These are phyloP conservation scores for Corapipo altera DNA, from an alignment of 2,113 vertebrate species.

Conservation along the genomic window DNA sequence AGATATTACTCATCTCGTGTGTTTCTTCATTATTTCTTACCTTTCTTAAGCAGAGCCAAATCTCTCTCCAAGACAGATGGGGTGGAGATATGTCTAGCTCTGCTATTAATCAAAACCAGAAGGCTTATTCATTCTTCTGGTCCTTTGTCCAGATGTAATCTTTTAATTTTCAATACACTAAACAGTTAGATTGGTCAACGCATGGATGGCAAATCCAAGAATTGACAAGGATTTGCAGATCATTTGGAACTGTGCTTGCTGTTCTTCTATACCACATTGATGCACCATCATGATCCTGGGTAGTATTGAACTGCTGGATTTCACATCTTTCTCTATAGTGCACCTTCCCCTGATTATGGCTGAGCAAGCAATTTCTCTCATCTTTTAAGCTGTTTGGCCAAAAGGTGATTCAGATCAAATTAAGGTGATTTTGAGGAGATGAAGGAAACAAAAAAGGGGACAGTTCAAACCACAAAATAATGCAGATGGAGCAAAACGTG, in stretches of 20 bases:
- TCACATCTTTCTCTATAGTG: background rate
- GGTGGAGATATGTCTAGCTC: background rate
- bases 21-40: slow-evolving; percentile 7
- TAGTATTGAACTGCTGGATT: background rate
- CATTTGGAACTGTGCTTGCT: background rate
- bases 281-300: background rate
- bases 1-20: background rate
- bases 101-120: slow-evolving; percentile 36
- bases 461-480: background rate
- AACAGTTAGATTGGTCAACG: background rate
- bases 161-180: background rate
- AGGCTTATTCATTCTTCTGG: background rate
- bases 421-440: background rate
- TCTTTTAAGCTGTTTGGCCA: background rate
- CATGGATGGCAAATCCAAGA: background rate
- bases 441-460: background rate
- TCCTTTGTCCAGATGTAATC: background rate
- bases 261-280: background rate
- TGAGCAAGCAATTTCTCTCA: background rate
- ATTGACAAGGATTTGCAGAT: slow-evolving; percentile 1
- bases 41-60: background rate
- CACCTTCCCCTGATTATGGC: background rate
- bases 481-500: background rate
- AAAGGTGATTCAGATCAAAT: background rate
- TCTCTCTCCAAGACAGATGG: background rate